Conservation (phyloP, 2,797 vertebrate genomes). For the Tamandua tetradactyla region DNA sequence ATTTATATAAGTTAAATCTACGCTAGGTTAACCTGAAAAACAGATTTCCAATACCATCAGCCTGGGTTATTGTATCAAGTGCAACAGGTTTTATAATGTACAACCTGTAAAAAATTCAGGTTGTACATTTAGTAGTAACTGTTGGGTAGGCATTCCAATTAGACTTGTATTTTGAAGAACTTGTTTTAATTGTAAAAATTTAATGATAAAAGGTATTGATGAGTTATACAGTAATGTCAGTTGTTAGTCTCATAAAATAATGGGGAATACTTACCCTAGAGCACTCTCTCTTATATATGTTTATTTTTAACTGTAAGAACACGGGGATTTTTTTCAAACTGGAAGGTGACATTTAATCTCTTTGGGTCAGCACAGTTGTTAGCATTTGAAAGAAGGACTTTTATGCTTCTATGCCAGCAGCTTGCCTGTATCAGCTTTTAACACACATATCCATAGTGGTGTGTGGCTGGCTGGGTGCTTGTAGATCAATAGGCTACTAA, state of each 20-base stretch:
- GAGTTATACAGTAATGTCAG: neutral
- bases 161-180: constrained; percentile 15
- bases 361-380: constrained; percentile 53
- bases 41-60: constrained; percentile 18
- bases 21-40: neutral
- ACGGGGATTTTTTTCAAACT: neutral
- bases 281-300: neutral
- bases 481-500: constrained; percentile 74
- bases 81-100: neutral
- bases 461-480: constrained; percentile 50
- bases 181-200: constrained; percentile 9
- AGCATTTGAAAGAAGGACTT: constrained; percentile 56
- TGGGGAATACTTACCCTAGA: neutral
- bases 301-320: constrained; percentile 32
- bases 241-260: neutral
- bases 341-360: constrained; percentile 63
- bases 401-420: neutral
- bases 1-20: constrained; percentile 28
- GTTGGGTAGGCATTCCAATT: neutral
- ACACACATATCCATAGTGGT: constrained; percentile 49
- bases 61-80: neutral
- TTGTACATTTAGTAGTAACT: neutral
- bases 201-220: neutral
- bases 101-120: constrained; percentile 32
- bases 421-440: constrained; percentile 47